Evolutionary conservation across 1,140 invertebrate species (phyloP), one percentile per base, ranked within the genome.

Genomic region (Dreissena polymorpha): DNA sequence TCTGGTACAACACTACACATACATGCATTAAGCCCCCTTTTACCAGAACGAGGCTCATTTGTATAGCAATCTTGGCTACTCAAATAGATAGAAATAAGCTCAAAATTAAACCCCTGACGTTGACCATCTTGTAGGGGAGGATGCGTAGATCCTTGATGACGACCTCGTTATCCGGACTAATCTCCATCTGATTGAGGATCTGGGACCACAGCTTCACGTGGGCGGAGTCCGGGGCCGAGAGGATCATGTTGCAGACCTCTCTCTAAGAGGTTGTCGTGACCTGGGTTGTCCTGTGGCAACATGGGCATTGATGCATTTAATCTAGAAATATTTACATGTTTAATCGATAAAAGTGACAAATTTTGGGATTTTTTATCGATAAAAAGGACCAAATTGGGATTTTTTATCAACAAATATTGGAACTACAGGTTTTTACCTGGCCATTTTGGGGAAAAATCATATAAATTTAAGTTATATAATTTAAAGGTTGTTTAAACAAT

Each of bases 181-280:
- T 65, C 49, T 88, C 87, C 39, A 93, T 82, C 72, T 88, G 83
- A 73, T 86, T 90, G 0, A 93, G 84, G 12, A 90, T 84, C 50
- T 81, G 85, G 10, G 85, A 80, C 86, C 90, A 88, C 3, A 89
- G 68, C 12, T 86, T 87, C 0, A 91, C 77, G 75, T 84, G 86
- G 73, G 88, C 89, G 0, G 90, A 89, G 57, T 91, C 86, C 10
- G 90, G 90, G 29, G 90, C 85, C 10, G 86, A 86, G 39, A 93
- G 75, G 29, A 92, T 90, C 84, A 91, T 90, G 84, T 92, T 92
- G 83, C 91, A 90, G 13, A 92, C n/a, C 65, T 25, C 87, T 86
- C 7, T 91, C 79, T 69, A 89, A 87, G 21, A 93, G 75, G 82
- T 86, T 88, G 82, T 92, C 91, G 85, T 93, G 92, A 27, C 87